These are phyloP conservation scores for Poicephalus meyeri DNA, from an alignment of 2,113 vertebrate genomes.

Conservation along the genomic window DNA sequence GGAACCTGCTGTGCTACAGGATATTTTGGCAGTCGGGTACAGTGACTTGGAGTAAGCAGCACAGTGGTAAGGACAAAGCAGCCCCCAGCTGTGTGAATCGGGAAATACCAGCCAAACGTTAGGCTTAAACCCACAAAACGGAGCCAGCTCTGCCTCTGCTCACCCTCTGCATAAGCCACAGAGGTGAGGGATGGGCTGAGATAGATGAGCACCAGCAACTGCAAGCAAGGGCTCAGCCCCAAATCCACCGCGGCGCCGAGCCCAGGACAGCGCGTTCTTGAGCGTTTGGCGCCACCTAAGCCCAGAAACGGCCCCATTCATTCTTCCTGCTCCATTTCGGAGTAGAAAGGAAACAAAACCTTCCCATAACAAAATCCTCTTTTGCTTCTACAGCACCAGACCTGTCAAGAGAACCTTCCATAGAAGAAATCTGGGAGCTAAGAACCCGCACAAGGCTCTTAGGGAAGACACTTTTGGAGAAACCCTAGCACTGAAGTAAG, in stretches of 20 bases:
- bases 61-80: background rate
- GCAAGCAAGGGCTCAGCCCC: fast-evolving
- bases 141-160: background rate
- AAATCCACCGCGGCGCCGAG: fast-evolving
- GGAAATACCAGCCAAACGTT: background rate
- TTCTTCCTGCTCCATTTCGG: background rate
- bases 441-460: background rate
- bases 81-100: background rate
- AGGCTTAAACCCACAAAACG: fast-evolving
- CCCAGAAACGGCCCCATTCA: background rate
- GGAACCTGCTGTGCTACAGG: background rate
- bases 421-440: background rate
- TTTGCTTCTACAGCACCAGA: background rate
- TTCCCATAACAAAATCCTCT: fast-evolving
- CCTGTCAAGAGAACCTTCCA: background rate
- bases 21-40: background rate
- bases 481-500: background rate
- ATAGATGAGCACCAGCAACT: background rate
- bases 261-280: background rate
- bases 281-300: constrained; percentile 1
- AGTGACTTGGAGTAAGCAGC: fast-evolving
- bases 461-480: background rate
- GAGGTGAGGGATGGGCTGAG: fast-evolving
- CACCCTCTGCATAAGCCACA: background rate
- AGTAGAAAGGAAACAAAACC: background rate